Evolutionary conservation across 2,888 invertebrate species (phyloP), one percentile per base, ranked within the genome.

Genomic region (Brachycybe producta): DNA sequence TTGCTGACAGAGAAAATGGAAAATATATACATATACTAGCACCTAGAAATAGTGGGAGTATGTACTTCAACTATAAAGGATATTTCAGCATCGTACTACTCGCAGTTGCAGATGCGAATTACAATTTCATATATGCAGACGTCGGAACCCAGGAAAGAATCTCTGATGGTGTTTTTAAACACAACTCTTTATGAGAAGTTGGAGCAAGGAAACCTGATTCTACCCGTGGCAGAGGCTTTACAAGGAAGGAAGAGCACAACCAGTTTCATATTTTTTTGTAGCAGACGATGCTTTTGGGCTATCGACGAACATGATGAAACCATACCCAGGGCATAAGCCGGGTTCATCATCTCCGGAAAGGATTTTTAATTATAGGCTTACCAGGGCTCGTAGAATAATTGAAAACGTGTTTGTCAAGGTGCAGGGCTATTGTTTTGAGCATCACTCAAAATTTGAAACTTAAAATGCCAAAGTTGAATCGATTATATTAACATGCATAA

Each of bases 41-140:
- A n/a, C n/a, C n/a, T n/a, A n/a, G n/a, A n/a, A n/a, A n/a, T n/a
- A n/a, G n/a, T n/a, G 32, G 21, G 23, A 40, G 21, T 15, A 13
- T 2, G 41, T 40, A 21, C 5, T 40, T 40, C 17, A 43, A 30
- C 30, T 43, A 43, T n/a, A 43, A 43, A 27, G 43, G 43, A 2
- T 13, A 2, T 11, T 43, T 27, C 30, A 43, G 43, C 21, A 43
- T 43, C 21, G 43, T 43, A 13, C 27, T 43, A 8, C 1, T 43
- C 5, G 43, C 43, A n/a, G 15, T 43, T 5, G 43, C 28, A 7
- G 43, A 43, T 43, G 43, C 43, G 1, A 43, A 43, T 43, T 40
- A 17, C 23, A 21, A 23, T 19, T 40, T 40, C 24, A 8, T 21
- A 5, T 40, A 8, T 40, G 41, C 19, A 21, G 23, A 40, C 13